Evolutionary conservation across 1,140 invertebrate species (phyloP).

Genomic region (Philotrypesis tridentata): DNA sequence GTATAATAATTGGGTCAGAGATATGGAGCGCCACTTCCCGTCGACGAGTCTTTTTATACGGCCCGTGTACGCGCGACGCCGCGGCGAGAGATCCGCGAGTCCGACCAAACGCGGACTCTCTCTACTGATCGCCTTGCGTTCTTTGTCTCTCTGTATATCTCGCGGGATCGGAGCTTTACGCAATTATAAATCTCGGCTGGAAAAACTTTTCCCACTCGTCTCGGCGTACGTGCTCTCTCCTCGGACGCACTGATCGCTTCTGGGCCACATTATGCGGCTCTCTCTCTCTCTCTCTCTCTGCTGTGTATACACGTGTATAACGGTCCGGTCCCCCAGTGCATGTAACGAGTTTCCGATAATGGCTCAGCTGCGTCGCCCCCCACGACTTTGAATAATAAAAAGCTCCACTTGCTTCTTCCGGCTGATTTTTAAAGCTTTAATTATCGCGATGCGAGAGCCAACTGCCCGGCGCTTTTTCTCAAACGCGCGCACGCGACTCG

Average conservation of each 20-base stretch:
- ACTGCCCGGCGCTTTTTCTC: background rate
- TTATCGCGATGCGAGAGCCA: background rate
- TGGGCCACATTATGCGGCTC: background rate
- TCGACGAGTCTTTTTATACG: background rate
- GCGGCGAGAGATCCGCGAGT: background rate
- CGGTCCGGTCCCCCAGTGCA: slow-evolving; percentile 60
- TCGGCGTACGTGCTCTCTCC: background rate
- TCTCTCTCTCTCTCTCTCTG: slow-evolving; percentile 17
- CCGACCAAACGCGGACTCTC: background rate
- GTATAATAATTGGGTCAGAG: slow-evolving; percentile 39
- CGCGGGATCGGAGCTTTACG: no score
- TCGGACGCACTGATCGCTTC: background rate
- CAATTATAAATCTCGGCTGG: background rate
- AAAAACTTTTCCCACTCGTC: background rate
- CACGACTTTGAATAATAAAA: slow-evolving; percentile 48
- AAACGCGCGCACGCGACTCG: background rate
- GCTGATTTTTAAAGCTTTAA: background rate
- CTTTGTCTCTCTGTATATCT: no score
- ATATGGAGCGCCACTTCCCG: background rate
- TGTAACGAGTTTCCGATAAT: slow-evolving; percentile 75
- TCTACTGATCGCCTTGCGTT: background rate
- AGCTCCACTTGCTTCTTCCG: background rate
- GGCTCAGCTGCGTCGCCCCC: slow-evolving; percentile 68
- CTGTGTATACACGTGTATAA: slow-evolving; percentile 55
- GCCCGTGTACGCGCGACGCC: no score